Evolutionary conservation across 2,888 invertebrate species (phyloP).

Genomic region (Antheraea yamamai): DNA sequence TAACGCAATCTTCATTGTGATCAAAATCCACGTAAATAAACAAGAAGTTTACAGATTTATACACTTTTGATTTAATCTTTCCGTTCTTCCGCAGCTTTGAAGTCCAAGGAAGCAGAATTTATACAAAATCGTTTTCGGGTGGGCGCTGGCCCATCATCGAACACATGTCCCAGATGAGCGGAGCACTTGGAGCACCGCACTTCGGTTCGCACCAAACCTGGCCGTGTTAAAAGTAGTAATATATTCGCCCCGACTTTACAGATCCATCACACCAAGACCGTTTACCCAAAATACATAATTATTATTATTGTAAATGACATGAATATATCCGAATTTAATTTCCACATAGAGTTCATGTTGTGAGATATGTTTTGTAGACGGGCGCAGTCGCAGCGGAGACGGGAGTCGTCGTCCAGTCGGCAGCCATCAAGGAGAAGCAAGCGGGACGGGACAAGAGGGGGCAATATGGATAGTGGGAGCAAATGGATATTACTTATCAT

Average conservation of each 20-base stretch:
- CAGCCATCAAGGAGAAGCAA: constrained; percentile 66
- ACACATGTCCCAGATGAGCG: constrained; percentile 98
- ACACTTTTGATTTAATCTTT: constrained; percentile 53
- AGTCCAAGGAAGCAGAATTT: constrained; percentile 94
- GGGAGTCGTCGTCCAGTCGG: constrained; percentile 53
- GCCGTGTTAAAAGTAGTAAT: constrained; percentile 96
- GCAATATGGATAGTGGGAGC: constrained; percentile 55
- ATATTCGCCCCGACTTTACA: constrained; percentile 95
- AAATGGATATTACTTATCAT: constrained; percentile 75
- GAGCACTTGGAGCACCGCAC: constrained; percentile 96
- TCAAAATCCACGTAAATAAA: not conserved
- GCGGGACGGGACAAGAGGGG: constrained; percentile 61
- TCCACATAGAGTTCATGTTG: constrained; percentile 58
- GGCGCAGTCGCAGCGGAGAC: constrained; percentile 51
- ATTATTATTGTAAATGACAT: constrained; percentile 65
- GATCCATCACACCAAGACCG: constrained; percentile 54
- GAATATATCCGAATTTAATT: constrained; percentile 58
- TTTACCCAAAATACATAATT: constrained; percentile 71
- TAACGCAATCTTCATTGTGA: too few relatives aligned
- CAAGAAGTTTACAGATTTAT: not conserved
- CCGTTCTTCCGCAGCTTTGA: constrained; percentile 83
- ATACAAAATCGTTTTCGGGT: constrained; percentile 97
- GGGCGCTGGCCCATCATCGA: constrained; percentile 97
- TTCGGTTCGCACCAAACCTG: constrained; percentile 97
- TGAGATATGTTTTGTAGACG: constrained; percentile 46